Conservation (phyloP, 1,140 invertebrate species). For the Monomorium pharaonis region DNA sequence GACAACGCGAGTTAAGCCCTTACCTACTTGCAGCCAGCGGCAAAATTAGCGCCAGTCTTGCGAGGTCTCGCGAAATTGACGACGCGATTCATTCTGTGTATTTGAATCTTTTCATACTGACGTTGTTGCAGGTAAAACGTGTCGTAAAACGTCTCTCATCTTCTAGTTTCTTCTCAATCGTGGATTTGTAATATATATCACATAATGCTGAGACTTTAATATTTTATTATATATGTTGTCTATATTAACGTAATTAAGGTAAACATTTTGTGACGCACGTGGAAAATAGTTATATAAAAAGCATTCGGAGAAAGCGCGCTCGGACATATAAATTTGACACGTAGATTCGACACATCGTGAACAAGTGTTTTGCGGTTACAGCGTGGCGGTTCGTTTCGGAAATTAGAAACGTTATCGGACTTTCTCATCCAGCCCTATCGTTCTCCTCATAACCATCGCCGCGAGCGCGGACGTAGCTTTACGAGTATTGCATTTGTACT, state of each 20-base stretch:
- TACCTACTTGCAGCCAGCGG: background rate
- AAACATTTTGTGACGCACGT: background rate
- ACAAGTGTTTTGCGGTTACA: slow-evolving; percentile 45
- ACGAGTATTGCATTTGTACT: slow-evolving; percentile 39
- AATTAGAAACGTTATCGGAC: slow-evolving; percentile 75
- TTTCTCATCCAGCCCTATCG: slow-evolving; percentile 67
- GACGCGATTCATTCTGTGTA: background rate
- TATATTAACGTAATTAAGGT: background rate
- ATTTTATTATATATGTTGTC: background rate
- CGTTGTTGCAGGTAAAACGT: background rate
- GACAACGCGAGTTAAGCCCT: slow-evolving; percentile 11
- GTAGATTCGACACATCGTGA: background rate
- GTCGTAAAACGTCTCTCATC: background rate
- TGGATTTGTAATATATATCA: background rate
- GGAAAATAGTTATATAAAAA: background rate
- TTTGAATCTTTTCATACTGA: background rate
- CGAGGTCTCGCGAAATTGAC: background rate
- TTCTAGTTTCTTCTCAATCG: background rate
- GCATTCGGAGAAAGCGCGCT: background rate
- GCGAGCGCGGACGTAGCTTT: slow-evolving; percentile 30
- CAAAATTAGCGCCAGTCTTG: background rate
- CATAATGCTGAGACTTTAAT: background rate
- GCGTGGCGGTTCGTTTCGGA: slow-evolving; percentile 66
- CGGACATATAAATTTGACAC: slow-evolving; percentile 25
- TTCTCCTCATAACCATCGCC: slow-evolving; percentile 49